Evolutionary conservation across 2,113 vertebrate species (phyloP).

Genomic region (Pygoscelis adeliae): DNA sequence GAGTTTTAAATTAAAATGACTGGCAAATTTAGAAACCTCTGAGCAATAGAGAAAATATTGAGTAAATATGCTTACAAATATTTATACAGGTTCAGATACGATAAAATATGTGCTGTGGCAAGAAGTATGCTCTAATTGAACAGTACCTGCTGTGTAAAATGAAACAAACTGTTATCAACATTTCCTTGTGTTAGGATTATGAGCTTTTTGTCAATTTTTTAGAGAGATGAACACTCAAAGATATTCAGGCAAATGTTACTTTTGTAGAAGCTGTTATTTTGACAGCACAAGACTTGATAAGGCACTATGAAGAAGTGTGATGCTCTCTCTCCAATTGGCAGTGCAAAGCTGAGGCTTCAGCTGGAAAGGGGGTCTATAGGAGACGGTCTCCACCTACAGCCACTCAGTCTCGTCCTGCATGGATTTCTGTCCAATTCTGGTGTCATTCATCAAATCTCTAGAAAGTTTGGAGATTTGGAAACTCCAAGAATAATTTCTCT

Average conservation of each 20-base stretch:
- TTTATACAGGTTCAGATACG: constrained; percentile 24
- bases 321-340: neutral
- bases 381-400: neutral
- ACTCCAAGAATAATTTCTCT: neutral
- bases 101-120: constrained; percentile 43
- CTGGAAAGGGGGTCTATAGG: neutral
- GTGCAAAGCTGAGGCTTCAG: neutral
- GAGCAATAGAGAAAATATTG: constrained; percentile 32
- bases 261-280: constrained; percentile 57
- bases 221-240: neutral
- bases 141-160: constrained; percentile 50
- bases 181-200: constrained; percentile 17
- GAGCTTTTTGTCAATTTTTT: neutral
- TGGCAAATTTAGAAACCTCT: constrained; percentile 28
- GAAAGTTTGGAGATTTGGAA: neutral
- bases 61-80: constrained; percentile 55
- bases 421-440: neutral
- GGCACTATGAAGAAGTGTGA: neutral
- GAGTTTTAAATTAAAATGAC: constrained; percentile 36
- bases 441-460: neutral
- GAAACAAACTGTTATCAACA: constrained; percentile 42
- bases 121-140: constrained; percentile 37
- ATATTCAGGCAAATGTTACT: constrained; percentile 19
- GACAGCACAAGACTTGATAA: constrained; percentile 20
- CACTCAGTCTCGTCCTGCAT: neutral